Conservation (phyloP, 2,797 vertebrate species). For the Neosilurus mollespiculum region DNA sequence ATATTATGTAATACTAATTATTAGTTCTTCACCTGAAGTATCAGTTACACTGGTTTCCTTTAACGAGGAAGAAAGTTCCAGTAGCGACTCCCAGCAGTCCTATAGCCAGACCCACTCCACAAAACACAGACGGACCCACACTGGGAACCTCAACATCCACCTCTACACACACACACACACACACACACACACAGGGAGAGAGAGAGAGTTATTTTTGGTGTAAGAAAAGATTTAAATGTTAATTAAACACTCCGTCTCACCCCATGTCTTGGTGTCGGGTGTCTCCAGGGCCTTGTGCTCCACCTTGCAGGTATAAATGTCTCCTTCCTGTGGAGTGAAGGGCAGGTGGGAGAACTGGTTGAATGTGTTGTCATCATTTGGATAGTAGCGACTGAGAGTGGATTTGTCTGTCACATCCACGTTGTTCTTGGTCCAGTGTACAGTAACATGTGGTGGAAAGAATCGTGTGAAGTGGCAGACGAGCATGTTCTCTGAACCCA, state of each 20-base stretch:
- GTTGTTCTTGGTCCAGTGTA: conserved; percentile 70
- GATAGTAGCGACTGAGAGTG: conserved; percentile 56
- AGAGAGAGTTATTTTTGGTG: no score
- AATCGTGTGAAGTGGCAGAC: conserved; percentile 73
- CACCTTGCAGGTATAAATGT: conserved; percentile 74
- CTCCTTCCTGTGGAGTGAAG: conserved; percentile 67
- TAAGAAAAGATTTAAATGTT: no score
- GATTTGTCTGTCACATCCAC: conserved; percentile 47
- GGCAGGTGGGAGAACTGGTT: conserved; percentile 71
- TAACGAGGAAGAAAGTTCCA: conserved; percentile 47
- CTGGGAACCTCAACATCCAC: conserved; percentile 12
- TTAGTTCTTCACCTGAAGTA: not conserved
- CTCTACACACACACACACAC: conserved; percentile 10
- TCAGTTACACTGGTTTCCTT: conserved; percentile 47
- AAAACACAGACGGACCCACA: conserved; percentile 37
- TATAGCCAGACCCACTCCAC: conserved; percentile 46
- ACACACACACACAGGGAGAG: not conserved
- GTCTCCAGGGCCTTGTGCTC: conserved; percentile 60
- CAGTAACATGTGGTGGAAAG: conserved; percentile 68
- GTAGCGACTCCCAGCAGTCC: conserved; percentile 48
- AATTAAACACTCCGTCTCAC: conserved; percentile 55
- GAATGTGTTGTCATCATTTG: conserved; percentile 61
- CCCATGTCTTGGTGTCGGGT: conserved; percentile 66
- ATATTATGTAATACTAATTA: no score
- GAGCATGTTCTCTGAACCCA: conserved; percentile 69